Base-by-base conservation (phyloP, 2,888 invertebrate species). In the Piscicola geometra region DNA sequence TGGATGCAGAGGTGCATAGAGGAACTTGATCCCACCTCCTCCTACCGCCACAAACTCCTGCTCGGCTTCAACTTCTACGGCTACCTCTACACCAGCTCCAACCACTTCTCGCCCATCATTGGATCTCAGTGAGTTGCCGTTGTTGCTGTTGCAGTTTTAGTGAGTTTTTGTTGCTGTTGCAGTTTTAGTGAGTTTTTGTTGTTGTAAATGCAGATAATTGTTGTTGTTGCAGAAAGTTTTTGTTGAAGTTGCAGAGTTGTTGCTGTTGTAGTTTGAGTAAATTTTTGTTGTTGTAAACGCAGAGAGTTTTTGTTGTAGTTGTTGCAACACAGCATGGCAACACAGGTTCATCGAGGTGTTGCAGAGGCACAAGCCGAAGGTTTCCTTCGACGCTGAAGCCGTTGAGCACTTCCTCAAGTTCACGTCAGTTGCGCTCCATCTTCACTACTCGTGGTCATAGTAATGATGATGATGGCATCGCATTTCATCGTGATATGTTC, bases 31-130 rank as follows among this genome's bases (percentile, higher is more conserved):
- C 91, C 92, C 3, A 74, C 79, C 9, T 80, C 82, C 0, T 78
- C 79, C 1, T 90, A 90, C 81, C 87, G 92, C 66, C 86, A 88
- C 2, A 93, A 95, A 86, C 91, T 96, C 78, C 87, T 96, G 21
- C 86, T 94, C 79, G 96, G 96, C 0, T 84, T 96, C 5, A 97
- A 96, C 85, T 94, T 96, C 86, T 97, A 95, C 86, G 96, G 96
- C 0, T 91, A 93, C 83, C 92, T 92, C 80, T 95, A 91, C 81
- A 91, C 91, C 0, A 89, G 90, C 0, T 94, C 92, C 1, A 93
- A 92, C 1, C 91, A 91, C 0, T 5, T 56, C n/a, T 25, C 25
- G 5, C 90, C 94, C 0, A 91, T 96, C 77, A 87, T 94, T 18
- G 92, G 91, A 1, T 88, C 89, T 3, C 90, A 92, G 82, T 94